These are phyloP conservation scores for Protophormia terraenovae DNA, from an alignment of 2,888 invertebrate genomes.

Conservation along the genomic window DNA sequence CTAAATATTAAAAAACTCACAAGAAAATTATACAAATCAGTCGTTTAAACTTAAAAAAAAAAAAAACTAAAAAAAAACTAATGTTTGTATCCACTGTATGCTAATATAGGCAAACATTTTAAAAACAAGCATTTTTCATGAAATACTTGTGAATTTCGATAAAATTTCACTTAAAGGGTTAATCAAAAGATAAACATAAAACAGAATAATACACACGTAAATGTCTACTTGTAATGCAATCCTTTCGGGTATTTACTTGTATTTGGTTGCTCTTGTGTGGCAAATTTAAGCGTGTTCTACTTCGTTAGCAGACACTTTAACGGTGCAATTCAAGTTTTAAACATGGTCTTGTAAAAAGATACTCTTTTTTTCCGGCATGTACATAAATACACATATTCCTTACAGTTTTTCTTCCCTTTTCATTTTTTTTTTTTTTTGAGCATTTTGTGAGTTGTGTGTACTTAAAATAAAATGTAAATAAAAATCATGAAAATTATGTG, in stretches of 20 bases:
- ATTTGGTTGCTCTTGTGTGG: conserved; percentile 59
- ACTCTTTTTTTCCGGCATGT: neutral
- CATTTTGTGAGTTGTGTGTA: conserved; percentile 42
- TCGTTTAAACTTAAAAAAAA: too few species aligned
- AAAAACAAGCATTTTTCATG: neutral
- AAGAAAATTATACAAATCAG: too few species aligned
- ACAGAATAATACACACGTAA: conserved; percentile 44
- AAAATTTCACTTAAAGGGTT: conserved; percentile 11
- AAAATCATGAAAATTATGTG: conserved; percentile 64
- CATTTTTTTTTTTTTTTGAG: neutral
- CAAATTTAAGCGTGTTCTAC: conserved; percentile 70
- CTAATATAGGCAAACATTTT: too few species aligned
- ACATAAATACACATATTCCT: neutral
- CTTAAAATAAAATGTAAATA: conserved; percentile 58
- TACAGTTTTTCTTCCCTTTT: neutral
- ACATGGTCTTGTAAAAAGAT: conserved; percentile 42
- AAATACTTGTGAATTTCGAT: neutral
- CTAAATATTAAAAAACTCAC: too few species aligned
- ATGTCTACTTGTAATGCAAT: conserved; percentile 60
- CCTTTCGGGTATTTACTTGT: conserved; percentile 60
- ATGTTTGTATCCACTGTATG: too few species aligned
- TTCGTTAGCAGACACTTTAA: conserved; percentile 77
- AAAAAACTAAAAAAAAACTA: too few species aligned
- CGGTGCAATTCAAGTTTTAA: conserved; percentile 71
- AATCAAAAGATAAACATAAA: conserved; percentile 42